Conservation (phyloP, 2,797 vertebrate genomes). For the Hipposideros larvatus region DNA sequence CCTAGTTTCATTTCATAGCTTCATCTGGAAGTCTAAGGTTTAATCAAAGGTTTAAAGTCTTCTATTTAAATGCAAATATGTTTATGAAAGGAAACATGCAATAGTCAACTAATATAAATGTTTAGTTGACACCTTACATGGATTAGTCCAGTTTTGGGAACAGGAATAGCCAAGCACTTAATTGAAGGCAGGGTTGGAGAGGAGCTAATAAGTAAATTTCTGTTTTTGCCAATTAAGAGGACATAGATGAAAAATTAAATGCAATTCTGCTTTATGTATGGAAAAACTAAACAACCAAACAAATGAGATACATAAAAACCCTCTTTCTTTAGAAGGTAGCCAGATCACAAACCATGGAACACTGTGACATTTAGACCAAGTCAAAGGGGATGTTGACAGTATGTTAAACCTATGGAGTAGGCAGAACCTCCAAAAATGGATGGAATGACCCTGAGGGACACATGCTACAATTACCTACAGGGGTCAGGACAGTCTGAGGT, state of each 20-base stretch:
- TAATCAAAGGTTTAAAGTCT: neutral
- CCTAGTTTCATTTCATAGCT: neutral
- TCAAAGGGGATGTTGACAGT: neutral
- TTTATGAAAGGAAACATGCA: neutral
- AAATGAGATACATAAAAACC: neutral
- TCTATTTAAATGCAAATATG: constrained; percentile 23
- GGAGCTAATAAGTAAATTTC: neutral
- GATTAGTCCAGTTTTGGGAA: neutral
- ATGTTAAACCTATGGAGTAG: neutral
- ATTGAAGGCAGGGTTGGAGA: neutral
- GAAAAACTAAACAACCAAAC: neutral
- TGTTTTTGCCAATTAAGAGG: constrained; percentile 36
- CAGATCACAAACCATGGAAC: neutral
- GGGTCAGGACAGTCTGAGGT: neutral
- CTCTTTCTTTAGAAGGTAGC: neutral
- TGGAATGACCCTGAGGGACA: neutral
- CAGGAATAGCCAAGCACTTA: neutral
- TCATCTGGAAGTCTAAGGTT: neutral
- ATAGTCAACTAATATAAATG: neutral
- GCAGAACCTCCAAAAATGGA: neutral
- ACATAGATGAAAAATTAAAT: constrained; percentile 12
- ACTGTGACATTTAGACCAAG: constrained; percentile 5
- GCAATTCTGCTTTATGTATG: neutral
- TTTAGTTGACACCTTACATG: neutral
- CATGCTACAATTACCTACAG: neutral